These are phyloP conservation scores for Amiota communis DNA, from an alignment of 2,888 invertebrate species.

Conservation along the genomic window DNA sequence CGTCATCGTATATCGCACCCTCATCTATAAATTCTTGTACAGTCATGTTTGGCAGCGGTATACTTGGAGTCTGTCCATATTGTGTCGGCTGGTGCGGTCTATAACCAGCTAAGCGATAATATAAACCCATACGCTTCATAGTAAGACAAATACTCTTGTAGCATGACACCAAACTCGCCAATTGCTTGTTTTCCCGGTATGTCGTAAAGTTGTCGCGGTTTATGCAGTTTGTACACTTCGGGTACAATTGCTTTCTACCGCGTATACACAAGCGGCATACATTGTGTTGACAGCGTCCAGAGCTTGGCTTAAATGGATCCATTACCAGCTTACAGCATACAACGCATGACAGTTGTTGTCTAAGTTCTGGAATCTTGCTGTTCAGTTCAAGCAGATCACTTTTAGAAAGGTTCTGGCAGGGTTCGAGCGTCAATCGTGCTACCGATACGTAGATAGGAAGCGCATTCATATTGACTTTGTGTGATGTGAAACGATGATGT, in stretches of 20 bases:
- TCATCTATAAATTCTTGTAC: conserved; percentile 81
- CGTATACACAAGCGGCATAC: conserved; percentile 89
- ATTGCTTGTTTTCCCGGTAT: conserved; percentile 86
- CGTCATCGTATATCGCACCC: conserved; percentile 84
- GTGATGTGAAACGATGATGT: not conserved
- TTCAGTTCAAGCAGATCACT: conserved; percentile 77
- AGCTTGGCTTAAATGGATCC: conserved; percentile 86
- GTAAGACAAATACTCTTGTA: conserved; percentile 92
- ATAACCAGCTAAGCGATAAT: conserved; percentile 70
- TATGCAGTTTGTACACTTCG: conserved; percentile 88
- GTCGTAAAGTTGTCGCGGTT: conserved; percentile 85
- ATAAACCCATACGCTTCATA: conserved; percentile 83
- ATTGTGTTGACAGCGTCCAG: conserved; percentile 89
- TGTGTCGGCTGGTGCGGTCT: conserved; percentile 38
- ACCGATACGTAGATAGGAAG: not conserved
- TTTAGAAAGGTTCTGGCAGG: not conserved
- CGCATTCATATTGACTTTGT: not conserved
- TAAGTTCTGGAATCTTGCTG: conserved; percentile 86
- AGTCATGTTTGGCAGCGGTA: conserved; percentile 53
- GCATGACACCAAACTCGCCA: conserved; percentile 87
- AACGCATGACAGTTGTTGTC: conserved; percentile 90
- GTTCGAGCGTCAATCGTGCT: not conserved
- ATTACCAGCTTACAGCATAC: conserved; percentile 89
- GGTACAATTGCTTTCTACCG: conserved; percentile 88
- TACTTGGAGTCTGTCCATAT: conserved; percentile 67